Evolutionary conservation across 1,140 invertebrate genomes (phyloP), one percentile per base, ranked within the genome.

Genomic region (Antheraea pernyi): DNA sequence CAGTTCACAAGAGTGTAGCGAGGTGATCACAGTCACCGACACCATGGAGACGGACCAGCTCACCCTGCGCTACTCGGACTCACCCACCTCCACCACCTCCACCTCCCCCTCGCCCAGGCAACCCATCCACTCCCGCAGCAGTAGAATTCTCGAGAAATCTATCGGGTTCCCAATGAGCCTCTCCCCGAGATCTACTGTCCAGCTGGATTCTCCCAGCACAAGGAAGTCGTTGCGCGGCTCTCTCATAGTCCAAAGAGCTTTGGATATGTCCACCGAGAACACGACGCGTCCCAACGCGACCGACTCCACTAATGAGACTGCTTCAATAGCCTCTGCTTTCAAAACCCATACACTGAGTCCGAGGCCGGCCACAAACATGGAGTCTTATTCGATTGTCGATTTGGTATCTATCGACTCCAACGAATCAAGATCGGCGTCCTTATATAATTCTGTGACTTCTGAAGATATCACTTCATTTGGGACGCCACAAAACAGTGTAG

Each of bases 361-460:
- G 8, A 65, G 66, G 9, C 69, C 80, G 0, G 70, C n/a, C 19
- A 66, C 46, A 0, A 74, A 82, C 13, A 46, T 85, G 8, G 86
- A 89, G 63, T 77, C 83, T 0, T 90, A 90, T 65, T 90, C 89
- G 0, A 79, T 90, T 3, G 88, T 91, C 3, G 88, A 91, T 69
- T 71, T 90, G 11, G 83, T 91, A 5, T 89, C 89, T 0, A 36
- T 80, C 0, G 81, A 88, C 60, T 87, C 86, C 0, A 79, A 77
- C 11, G 73, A 74, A 7, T 77, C 81, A 7, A 67, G 42, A 0
- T 78, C 72, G 0, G 53, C 76, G 0, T 78, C 86, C 0, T 66
- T 84, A 10, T 91, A 91, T 48, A 73, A 78, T 19, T 86, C 85
- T 0, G 80, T 74, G 0, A 78, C 60, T 22, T 69, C 74, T 0